Conservation (phyloP, 2,113 vertebrate genomes). For the Sula dactylatra region DNA sequence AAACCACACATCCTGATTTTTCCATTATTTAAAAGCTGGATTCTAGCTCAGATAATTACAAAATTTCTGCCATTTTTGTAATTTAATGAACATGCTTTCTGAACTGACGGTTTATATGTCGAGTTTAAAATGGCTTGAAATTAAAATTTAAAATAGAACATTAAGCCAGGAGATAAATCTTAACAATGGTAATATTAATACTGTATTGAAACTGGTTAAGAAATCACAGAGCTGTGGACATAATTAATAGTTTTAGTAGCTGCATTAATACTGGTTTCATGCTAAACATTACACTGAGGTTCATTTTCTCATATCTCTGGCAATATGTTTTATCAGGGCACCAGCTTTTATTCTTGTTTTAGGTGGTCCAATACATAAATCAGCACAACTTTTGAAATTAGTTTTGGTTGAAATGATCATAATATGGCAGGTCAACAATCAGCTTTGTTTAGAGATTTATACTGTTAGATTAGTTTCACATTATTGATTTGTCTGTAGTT, state of each 20-base stretch:
- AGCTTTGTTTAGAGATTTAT: neutral
- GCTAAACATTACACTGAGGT: neutral
- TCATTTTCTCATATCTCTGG: neutral
- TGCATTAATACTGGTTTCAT: neutral
- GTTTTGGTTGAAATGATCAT: neutral
- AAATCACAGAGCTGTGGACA: neutral
- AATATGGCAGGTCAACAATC: neutral
- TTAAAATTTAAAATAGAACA: slow-evolving; percentile 19
- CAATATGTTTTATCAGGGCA: neutral
- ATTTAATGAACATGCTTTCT: neutral
- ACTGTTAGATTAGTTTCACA: neutral
- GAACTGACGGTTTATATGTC: neutral
- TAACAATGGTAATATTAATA: neutral
- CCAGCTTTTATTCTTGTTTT: neutral
- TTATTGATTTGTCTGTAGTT: neutral
- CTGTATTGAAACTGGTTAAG: neutral
- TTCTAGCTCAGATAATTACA: neutral
- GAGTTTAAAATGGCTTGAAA: slow-evolving; percentile 49
- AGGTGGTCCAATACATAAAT: neutral
- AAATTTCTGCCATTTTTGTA: neutral
- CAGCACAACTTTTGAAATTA: neutral
- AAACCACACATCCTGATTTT: neutral
- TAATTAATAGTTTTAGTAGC: slow-evolving; percentile 23
- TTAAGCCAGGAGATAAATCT: slow-evolving; percentile 47
- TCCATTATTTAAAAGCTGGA: neutral